A percentile compares a stretch with the other conserved stretches of the same genome.
Conservation (phyloP, 2,113 vertebrate genomes). For the Sebastes fasciatus region DNA sequence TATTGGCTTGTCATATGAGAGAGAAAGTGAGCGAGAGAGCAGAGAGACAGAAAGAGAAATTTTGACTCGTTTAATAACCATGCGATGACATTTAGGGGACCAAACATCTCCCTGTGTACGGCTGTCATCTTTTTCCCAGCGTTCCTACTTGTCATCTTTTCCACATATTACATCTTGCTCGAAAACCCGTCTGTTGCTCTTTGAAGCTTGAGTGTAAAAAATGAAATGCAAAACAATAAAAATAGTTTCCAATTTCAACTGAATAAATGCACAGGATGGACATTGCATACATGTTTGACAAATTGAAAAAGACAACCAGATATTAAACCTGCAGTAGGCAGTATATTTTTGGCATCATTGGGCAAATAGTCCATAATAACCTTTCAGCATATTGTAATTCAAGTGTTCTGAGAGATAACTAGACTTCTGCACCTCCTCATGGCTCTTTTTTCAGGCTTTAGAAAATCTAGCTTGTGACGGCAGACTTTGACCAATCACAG, state of each 20-base stretch:
- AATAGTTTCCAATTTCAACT: not conserved
- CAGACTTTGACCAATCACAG: too few species aligned
- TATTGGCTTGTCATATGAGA: conserved; percentile 6
- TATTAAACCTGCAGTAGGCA: too few species aligned
- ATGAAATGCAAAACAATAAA: conserved; percentile 11
- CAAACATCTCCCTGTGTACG: conserved; percentile 1
- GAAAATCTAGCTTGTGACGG: too few species aligned
- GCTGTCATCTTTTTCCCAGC: conserved; percentile 15
- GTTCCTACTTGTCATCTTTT: conserved; percentile 13
- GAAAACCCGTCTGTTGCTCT: conserved; percentile 17
- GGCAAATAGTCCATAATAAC: too few species aligned
- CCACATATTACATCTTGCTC: conserved; percentile 11
- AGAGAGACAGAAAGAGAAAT: conserved; percentile 21
- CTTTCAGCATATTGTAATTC: too few species aligned
- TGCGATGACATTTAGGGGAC: not conserved
- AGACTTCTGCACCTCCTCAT: too few species aligned
- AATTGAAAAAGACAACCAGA: not conserved
- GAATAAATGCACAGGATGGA: not conserved
- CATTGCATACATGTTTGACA: not conserved
- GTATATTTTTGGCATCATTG: too few species aligned
- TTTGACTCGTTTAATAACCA: conserved; percentile 26
- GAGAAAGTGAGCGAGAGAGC: not conserved
- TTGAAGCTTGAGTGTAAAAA: conserved; percentile 1
- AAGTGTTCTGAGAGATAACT: too few species aligned
- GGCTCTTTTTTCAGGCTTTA: too few species aligned